Evolutionary conservation across 1,140 invertebrate genomes (phyloP).

Genomic region (Helicorthomorpha holstii): DNA sequence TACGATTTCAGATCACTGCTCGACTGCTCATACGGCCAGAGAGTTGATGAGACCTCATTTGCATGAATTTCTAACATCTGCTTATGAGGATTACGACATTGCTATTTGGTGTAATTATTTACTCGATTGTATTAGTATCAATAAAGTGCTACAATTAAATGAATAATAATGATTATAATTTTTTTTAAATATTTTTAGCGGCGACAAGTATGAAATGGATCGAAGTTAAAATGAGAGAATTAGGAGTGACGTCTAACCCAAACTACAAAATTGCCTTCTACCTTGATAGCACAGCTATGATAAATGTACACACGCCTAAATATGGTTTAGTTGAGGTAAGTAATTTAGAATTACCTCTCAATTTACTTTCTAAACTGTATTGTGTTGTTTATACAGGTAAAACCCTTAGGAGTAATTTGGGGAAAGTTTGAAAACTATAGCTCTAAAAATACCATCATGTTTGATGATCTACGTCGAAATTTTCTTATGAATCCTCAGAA

Average conservation of each 20-base stretch:
- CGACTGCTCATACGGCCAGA: constrained; percentile 64
- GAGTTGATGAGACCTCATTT: constrained; percentile 90
- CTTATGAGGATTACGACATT: constrained; percentile 54
- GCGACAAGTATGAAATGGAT: constrained; percentile 98
- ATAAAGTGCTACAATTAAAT: neutral
- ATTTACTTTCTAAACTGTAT: neutral
- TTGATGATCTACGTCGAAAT: constrained; percentile 91
- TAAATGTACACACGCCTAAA: constrained; percentile 72
- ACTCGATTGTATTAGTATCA: constrained; percentile 5
- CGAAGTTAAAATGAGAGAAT: constrained; percentile 86
- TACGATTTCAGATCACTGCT: constrained; percentile 58
- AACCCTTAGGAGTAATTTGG: constrained; percentile 93
- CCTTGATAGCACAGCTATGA: constrained; percentile 83
- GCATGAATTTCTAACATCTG: constrained; percentile 83
- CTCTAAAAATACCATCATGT: constrained; percentile 92
- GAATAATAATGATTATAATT: neutral
- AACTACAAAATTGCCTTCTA: constrained; percentile 88
- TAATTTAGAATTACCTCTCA: constrained; percentile 8
- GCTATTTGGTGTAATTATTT: constrained; percentile 35
- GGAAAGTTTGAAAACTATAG: constrained; percentile 73
- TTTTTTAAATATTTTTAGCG: constrained; percentile 42
- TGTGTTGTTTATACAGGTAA: constrained; percentile 45
- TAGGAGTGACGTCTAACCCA: constrained; percentile 63
- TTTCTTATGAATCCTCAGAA: constrained; percentile 96
- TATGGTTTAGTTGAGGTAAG: constrained; percentile 76